Evolutionary conservation across 2,113 vertebrate species (phyloP).

Genomic region (Perccottus glenii): DNA sequence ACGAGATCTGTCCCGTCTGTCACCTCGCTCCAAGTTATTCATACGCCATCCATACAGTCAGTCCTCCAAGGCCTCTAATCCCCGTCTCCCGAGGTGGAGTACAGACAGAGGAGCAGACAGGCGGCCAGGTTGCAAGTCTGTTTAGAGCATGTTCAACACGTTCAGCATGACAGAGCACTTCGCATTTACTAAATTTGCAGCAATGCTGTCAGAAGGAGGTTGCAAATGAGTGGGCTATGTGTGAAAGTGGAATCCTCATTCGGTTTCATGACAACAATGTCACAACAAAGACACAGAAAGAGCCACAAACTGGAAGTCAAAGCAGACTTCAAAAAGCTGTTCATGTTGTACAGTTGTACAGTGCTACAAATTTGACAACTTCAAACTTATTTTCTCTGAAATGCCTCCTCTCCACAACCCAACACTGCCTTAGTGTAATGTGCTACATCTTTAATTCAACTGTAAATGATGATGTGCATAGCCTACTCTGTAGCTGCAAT

Average conservation of each 20-base stretch:
- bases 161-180: slow-evolving; percentile 70
- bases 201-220: slow-evolving; percentile 51
- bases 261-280: slow-evolving; percentile 29
- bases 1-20: slow-evolving; percentile 83
- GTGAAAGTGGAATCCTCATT: slow-evolving; percentile 43
- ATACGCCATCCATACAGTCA: slow-evolving; percentile 78
- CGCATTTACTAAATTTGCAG: slow-evolving; percentile 62
- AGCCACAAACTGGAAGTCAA: slow-evolving; percentile 9
- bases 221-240: slow-evolving; percentile 44
- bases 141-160: slow-evolving; percentile 71
- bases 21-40: slow-evolving; percentile 77
- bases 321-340: slow-evolving; percentile 5
- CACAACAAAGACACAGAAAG: slow-evolving; percentile 11
- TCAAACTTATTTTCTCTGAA: background rate
- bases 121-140: slow-evolving; percentile 69
- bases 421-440: background rate
- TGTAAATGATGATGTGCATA: slow-evolving; percentile 11
- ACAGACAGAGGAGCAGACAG: slow-evolving; percentile 73
- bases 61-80: slow-evolving; percentile 80
- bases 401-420: background rate
- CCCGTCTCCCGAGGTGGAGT: slow-evolving; percentile 76
- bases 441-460: background rate
- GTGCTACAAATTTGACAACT: background rate
- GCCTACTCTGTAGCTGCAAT: slow-evolving; percentile 11
- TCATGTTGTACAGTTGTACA: background rate